Evolutionary conservation across 2,797 vertebrate genomes (phyloP).

Genomic region (Myotis findleyi): DNA sequence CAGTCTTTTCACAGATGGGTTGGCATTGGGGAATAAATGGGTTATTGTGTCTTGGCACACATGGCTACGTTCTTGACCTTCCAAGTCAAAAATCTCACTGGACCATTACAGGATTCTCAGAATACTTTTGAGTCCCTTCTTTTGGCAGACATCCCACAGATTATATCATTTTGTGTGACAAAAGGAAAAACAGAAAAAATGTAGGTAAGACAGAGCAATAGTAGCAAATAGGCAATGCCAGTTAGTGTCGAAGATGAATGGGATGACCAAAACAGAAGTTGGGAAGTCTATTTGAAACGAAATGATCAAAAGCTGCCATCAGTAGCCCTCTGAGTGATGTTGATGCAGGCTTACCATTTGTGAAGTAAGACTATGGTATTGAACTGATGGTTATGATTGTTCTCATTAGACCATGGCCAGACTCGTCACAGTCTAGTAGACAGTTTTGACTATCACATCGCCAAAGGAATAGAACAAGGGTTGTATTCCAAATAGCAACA

Average conservation of each 20-base stretch:
- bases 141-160: constrained; percentile 22
- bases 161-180: neutral
- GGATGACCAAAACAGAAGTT: neutral
- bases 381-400: neutral
- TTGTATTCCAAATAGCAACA: neutral
- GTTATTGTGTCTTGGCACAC: constrained; percentile 41
- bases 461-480: neutral
- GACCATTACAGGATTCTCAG: constrained; percentile 42
- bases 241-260: neutral
- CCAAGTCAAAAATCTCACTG: constrained; percentile 31
- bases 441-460: neutral
- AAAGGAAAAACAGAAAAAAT: neutral
- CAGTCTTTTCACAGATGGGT: neutral
- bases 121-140: constrained; percentile 53
- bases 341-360: neutral
- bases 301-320: neutral
- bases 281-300: constrained; percentile 6
- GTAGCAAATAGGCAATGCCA: neutral
- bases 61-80: neutral
- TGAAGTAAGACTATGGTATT: neutral
- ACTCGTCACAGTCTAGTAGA: constrained; percentile 1
- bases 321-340: neutral
- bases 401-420: neutral
- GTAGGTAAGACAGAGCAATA: neutral
- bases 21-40: constrained; percentile 42